Base-by-base conservation (phyloP, 1,140 invertebrate species). In the Babylonia areolata region DNA sequence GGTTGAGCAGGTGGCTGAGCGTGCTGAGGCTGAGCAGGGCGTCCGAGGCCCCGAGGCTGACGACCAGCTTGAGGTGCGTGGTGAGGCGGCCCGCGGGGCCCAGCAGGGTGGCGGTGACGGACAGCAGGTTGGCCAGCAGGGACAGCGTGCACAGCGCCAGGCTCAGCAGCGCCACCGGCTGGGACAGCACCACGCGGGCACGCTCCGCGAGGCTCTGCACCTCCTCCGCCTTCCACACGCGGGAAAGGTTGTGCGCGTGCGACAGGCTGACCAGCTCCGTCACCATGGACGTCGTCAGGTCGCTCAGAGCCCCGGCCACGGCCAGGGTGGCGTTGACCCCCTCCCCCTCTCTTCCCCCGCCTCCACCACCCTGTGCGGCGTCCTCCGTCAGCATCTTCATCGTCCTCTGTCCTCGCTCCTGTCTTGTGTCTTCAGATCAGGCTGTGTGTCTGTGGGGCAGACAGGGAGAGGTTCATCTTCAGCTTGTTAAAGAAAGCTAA, bases 21-120 rank as follows among this genome's bases (percentile, higher is more conserved):
- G 91, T 82, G 79, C 90, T 90, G 35, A 92, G 39, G 17, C 89
- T 89, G 28, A 92, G 86, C 0, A 93, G 86, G 15, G 93, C 88
- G 64, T 93, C 92, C 2, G 93, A 90, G 6, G 88, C 15, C 1
- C 90, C 87, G 0, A 93, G 85, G 75, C 91, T 93, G 5, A 92
- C 88, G 39, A 93, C 91, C n/a, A 93, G 86, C 73, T 91, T 92
- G 17, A 90, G 89, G 73, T 93, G 92, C 0, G 90, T 90, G 1
- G 90, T 90, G 33, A 91, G 78, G 28, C 86, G 78, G 28, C 86
- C 84, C 31, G 85, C 73, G 23, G 87, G 88, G 23, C 91, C 89
- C 46, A 90, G 81, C 15, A 85, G 80, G 2, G 91, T 91, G 17
- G 90, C 92, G 28, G 85, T 33, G 12, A 93, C 88, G 12, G 90